Evolutionary conservation across 2,888 invertebrate species (phyloP).

Genomic region (Pollenia amentaria): DNA sequence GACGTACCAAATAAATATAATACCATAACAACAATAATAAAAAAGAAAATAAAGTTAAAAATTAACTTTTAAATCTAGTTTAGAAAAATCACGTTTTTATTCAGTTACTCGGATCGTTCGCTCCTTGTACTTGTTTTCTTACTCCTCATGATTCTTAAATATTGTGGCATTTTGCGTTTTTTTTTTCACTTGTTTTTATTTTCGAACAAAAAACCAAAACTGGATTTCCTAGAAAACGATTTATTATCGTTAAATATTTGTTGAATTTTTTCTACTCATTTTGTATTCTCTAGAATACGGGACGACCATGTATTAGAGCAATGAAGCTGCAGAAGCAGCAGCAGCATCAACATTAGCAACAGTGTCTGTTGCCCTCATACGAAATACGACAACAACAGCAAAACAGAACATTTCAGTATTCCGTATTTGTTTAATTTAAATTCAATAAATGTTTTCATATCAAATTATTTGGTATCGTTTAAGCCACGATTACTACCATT

Average conservation of each 20-base stretch:
- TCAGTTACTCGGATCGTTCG: conserved; percentile 32
- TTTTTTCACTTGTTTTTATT: conserved; percentile 63
- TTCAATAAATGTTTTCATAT: conserved; percentile 71
- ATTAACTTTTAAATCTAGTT: conserved; percentile 75
- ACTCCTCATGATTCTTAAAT: conserved; percentile 39
- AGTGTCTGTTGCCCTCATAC: conserved; percentile 30
- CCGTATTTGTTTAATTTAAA: conserved; percentile 73
- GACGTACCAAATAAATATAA: conserved; percentile 24
- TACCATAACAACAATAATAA: conserved; percentile 22
- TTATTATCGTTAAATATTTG: conserved; percentile 73
- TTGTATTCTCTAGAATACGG: conserved; percentile 42
- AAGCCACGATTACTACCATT: conserved; percentile 60
- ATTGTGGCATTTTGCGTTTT: conserved; percentile 41
- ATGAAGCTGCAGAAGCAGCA: conserved; percentile 1
- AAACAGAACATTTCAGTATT: conserved; percentile 56
- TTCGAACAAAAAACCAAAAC: conserved; percentile 75
- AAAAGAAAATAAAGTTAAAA: conserved; percentile 54
- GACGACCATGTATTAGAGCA: not conserved
- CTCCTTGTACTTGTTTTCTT: not conserved
- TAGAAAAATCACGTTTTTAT: conserved; percentile 74
- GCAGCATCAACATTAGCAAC: conserved; percentile 2
- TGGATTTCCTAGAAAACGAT: conserved; percentile 77
- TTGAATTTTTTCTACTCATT: conserved; percentile 43
- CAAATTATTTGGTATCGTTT: conserved; percentile 73
- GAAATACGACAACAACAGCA: conserved; percentile 24